Evolutionary conservation across 35 echinoderm and acorn worm genomes (phyloP).

Genomic region (Chiridota heheva): DNA sequence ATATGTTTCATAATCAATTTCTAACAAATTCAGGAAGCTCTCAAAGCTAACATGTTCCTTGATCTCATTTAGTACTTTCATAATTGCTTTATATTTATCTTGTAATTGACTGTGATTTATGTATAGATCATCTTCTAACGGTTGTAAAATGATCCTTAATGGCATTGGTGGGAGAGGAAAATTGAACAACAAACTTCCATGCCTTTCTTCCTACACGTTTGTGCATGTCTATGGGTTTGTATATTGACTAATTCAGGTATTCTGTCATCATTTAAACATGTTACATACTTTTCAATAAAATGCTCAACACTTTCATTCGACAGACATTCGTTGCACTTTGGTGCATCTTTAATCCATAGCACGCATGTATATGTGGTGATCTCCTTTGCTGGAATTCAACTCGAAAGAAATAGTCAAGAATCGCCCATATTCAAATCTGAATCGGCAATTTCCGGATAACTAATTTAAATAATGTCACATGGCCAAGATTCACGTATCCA

Average conservation of each 20-base stretch:
- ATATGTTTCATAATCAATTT: neutral
- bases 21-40: neutral
- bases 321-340: neutral
- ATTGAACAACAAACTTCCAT: conserved; percentile 21
- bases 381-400: conserved; percentile 46
- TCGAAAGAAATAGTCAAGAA: conserved; percentile 23
- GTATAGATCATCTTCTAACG: neutral
- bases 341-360: conserved; percentile 24
- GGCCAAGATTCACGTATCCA: too few relatives aligned
- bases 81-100: neutral
- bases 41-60: neutral
- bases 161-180: conserved; percentile 30
- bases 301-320: neutral
- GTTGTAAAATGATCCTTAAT: conserved; percentile 6
- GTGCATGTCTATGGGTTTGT: conserved; percentile 24
- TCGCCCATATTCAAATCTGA: conserved; percentile 33
- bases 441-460: too few relatives aligned
- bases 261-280: neutral
- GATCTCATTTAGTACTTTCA: conserved; percentile 7
- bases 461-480: too few relatives aligned
- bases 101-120: neutral
- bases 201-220: conserved; percentile 20
- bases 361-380: conserved; percentile 43
- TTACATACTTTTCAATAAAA: conserved; percentile 47
- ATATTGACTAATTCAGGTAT: neutral